Evolutionary conservation across 2,888 invertebrate species (phyloP), one percentile per base, ranked within the genome.

Genomic region (Sylvicola fuscatus): DNA sequence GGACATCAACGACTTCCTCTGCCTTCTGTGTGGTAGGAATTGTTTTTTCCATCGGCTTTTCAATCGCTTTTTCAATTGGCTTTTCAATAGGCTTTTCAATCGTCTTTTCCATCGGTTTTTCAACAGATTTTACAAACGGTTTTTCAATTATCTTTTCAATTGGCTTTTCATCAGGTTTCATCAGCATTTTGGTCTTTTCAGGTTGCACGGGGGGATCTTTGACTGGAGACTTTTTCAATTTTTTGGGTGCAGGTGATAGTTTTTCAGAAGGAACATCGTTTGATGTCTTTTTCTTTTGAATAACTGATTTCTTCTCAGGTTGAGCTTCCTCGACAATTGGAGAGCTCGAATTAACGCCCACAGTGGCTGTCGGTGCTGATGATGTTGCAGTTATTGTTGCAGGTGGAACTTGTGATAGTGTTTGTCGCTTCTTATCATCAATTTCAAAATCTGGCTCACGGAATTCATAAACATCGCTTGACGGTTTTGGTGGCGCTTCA

Each of bases 391-490:
- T 21, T 13, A n/a, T 13, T 16, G 36, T 32, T 3, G 41, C 37
- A 27, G 34, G 38, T 10, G 31, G 8, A 27, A 15, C 46, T 2
- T 42, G 34, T 3, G 40, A 27, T 10, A 30, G 13, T 11, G 37
- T 11, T 40, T 15, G 45, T 35, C 26, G 14, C n/a, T 10, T 43
- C 35, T 42, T 60, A 59, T 35, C 79, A 68, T 84, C 83, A 44
- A 83, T 71, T 52, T 84, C 83, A 49, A 84, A 84, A 53, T 86
- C 84, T 0, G 83, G 82, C 54, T 86, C 84, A 53, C 84, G 84
- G 50, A 86, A 86, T 54, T 86, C 84, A 49, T 86, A 86, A 40
- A 84, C 73, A 50, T 86, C 84, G 21, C 36, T 39, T 12, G 41
- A 33, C 30, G 36, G 31, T 4, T 6, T 8, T 6, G 21, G 21